Base-by-base conservation (phyloP, 2,113 vertebrate genomes). In the Thunnus thynnus region DNA sequence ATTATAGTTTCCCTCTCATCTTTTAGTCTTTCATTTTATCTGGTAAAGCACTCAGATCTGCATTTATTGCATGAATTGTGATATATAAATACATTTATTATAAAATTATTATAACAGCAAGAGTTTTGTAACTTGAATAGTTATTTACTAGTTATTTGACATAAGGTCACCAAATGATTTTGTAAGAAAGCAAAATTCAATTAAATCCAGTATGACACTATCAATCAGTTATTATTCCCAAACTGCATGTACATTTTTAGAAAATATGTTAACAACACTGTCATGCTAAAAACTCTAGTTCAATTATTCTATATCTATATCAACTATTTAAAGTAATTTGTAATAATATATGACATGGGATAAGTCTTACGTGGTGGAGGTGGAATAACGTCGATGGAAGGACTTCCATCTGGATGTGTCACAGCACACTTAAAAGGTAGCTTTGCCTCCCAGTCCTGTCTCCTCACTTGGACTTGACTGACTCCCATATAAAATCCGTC, bases 381-480 rank as follows among this genome's bases (percentile, higher is more conserved):
- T 22, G 22, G 22, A 22, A 22, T 22, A 22, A 22, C 22, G 22
- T 22, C 22, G 22, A 22, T 22, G 22, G 22, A 22, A 22, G 22
- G 22, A 22, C 22, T 22, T 22, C 22, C 22, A 1, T 22, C 22
- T 22, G 22, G 1, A 13, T 93, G 70, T 0, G 2, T 22, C 1
- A 27, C 91, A 1, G 0, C 4, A 70, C 91, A 94, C 44, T 32
- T 0, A 5, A 67, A 83, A 5, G 0, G 0, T 2, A 55, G 0
- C 0, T 0, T 6, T 8, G 1, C 0, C 0, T 80, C 0, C 84
- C 86, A 36, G 10, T 88, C 88, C 0, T 7, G 3, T 32, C 41
- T 51, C 0, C 4, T n/a, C 44, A 96, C 83, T 16, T 1, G 11
- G 32, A 95, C 5, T 68, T 94, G 94, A 17, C 92, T 95, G 82